Percentiles rank a stretch among this genome's conserved stretches.
Conservation (phyloP, 2,888 invertebrate species). For the Platycheirus albimanus region DNA sequence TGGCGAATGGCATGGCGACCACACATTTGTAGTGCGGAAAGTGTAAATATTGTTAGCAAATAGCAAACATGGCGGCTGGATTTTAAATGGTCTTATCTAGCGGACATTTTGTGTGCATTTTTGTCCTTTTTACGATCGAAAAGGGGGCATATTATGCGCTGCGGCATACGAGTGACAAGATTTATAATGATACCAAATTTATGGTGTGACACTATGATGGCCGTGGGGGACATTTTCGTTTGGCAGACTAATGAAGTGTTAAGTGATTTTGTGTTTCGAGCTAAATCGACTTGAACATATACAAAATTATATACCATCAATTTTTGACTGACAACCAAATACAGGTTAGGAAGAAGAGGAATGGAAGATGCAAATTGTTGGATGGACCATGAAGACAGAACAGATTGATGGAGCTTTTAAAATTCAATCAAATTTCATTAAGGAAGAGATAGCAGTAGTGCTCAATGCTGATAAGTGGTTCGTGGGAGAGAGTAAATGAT, state of each 20-base stretch:
- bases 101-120: slow-evolving; percentile 33
- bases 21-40: slow-evolving; percentile 24
- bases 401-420: slow-evolving; percentile 36
- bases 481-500: not conserved
- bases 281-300: slow-evolving; percentile 1
- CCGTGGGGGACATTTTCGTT: slow-evolving; percentile 7
- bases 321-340: not conserved
- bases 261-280: slow-evolving; percentile 51
- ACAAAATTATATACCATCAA: not conserved
- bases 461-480: not conserved
- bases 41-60: slow-evolving; percentile 31
- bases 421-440: slow-evolving; percentile 30
- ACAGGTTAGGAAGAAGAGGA: not conserved
- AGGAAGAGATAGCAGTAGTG: no score
- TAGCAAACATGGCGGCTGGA: slow-evolving; percentile 9
- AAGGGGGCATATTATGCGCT: slow-evolving; percentile 52
- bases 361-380: not conserved
- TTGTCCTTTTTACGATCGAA: no score
- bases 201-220: slow-evolving; percentile 56
- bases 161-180: slow-evolving; percentile 53
- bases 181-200: slow-evolving; percentile 61
- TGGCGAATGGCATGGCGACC: no score
- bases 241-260: slow-evolving; percentile 59
- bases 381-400: not conserved
- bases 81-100: slow-evolving; percentile 22